phyloP scores from a whole-genome alignment of 30 jellyfish, hydroid and myxozoan genomes.

The Calvadosia cruxmelitensis region DNA sequence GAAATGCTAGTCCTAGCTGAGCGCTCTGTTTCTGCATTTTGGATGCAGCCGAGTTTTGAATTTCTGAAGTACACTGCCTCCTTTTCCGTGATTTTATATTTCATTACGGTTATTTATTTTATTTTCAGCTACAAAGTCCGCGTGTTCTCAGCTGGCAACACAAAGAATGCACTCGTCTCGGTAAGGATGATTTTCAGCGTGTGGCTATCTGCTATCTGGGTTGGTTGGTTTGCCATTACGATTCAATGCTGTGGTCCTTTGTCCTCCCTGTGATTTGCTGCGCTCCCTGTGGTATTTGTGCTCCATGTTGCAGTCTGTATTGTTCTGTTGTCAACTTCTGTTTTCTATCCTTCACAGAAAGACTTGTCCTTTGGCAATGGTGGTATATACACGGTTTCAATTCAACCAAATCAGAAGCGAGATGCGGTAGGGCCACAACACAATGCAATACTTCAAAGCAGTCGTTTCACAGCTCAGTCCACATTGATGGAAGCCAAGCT shows the following conservation, averaged over 20 bases:
- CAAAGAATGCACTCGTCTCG: constrained; percentile 57
- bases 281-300: too few species aligned
- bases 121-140: constrained; percentile 46
- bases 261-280: too few species aligned
- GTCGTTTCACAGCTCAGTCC: not conserved
- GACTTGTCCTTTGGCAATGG: constrained; percentile 74
- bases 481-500: not conserved
- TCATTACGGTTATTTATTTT: too few species aligned
- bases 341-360: constrained; percentile 26
- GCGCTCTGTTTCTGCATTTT: too few species aligned
- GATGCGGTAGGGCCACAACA: constrained; percentile 28
- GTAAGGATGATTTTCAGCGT: constrained; percentile 13
- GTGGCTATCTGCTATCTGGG: not conserved
- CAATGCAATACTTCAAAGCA: not conserved
- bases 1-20: too few species aligned
- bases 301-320: too few species aligned
- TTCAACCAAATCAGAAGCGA: constrained; percentile 62
- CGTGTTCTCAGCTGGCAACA: constrained; percentile 41
- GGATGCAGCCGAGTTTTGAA: too few species aligned
- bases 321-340: not conserved
- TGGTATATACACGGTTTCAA: constrained; percentile 92
- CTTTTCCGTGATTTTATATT: too few species aligned
- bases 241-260: too few species aligned
- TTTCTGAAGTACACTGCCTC: too few species aligned
- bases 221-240: too few species aligned